Base-by-base conservation (phyloP, 64 coral and sea anemone genomes). In the Dendronephthya gigantea region DNA sequence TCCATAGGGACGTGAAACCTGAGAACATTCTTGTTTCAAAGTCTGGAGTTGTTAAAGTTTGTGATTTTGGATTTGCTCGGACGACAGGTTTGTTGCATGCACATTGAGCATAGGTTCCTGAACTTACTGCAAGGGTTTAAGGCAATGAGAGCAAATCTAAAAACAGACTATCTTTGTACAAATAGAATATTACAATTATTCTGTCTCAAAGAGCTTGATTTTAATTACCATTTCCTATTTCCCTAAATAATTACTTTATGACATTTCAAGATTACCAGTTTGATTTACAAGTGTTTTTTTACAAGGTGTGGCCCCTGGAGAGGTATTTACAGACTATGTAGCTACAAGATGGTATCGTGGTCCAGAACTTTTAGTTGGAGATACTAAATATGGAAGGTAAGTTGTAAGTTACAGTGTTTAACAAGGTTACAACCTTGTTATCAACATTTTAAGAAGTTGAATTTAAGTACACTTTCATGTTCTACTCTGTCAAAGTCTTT, bases 1-100 rank as follows among this genome's bases (percentile, higher is more conserved):
- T 98, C 50, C 94, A 98, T 55, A 91, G 94, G 79, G 94, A 98
- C 88, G 92, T 98, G 25, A 98, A 98, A 87, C 94, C 94, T 82
- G 94, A 98, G 45, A 98, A 98, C 55, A 98, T 98, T 90, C 88
- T 98, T 83, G 92, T 98, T 82, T 98, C 94, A 23, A 98, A 93
- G 55, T 93, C 91, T 84, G 94, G 94, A 48, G 89, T 98, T 74
- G 94, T 98, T 22, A 98, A 98, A 83, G 68, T 98, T 40, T 98
- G 94, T 88, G 94, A 98, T 83, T 98, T 98, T 93, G 94, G 94
- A 13, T 98, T 98, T 93, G 94, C 94, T 17, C 87, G 94, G 87
- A 98, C 94, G 82, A 74, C 93, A 92, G 94, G 94, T 96, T 68
- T 56, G 88, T 55, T 55, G 41, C 30, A n/a, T n/a, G n/a, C n/a